Evolutionary conservation across 2,113 vertebrate genomes (phyloP), one percentile per base, ranked within the genome.

Genomic region (Ptychochromis oligacanthus): DNA sequence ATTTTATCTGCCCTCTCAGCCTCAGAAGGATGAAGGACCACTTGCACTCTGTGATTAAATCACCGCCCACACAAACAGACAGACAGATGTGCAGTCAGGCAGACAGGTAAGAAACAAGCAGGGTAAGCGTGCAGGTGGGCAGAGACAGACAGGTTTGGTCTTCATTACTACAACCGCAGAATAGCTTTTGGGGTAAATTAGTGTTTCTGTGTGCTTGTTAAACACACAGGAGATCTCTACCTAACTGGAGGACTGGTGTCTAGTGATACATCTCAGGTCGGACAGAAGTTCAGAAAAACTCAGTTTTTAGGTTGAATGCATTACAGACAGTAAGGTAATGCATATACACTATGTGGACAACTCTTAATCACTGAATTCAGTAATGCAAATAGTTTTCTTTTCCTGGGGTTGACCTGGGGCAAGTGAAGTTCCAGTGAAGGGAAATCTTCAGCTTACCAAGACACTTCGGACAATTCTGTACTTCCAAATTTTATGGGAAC

Each of bases 31-130:
- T 83, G 88, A 52, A 67, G 77, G 89, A 85, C 75, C 87, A 87
- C 83, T 87, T 56, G 49, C 64, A 62, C 80, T 57, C 85, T 92
- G 87, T 88, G 86, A 83, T 89, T 91, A 87, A 79, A 72, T 82
- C 88, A 80, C 88, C 83, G 82, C 87, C 87, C 88, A 88, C 87
- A 88, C 87, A 76, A 57, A 88, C 70, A 70, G 43, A 13, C 85
- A 79, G 58, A 56, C 75, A 58, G 36, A 76, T 74, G 62, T 10
- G 38, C 58, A 78, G 52, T 10, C 79, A 75, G 31, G 20, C 81
- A 80, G 49, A 67, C 88, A 87, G 78, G 54, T 65, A 85, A 49
- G 43, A 54, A 75, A 77, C 56, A 46, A 38, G 49, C 56, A 72
- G 84, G 67, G 26, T 28, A 54, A 52, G 75, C 58, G 34, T 34